These are phyloP conservation scores for Aphidius colemani DNA, from an alignment of 2,888 invertebrate genomes.

Conservation along the genomic window DNA sequence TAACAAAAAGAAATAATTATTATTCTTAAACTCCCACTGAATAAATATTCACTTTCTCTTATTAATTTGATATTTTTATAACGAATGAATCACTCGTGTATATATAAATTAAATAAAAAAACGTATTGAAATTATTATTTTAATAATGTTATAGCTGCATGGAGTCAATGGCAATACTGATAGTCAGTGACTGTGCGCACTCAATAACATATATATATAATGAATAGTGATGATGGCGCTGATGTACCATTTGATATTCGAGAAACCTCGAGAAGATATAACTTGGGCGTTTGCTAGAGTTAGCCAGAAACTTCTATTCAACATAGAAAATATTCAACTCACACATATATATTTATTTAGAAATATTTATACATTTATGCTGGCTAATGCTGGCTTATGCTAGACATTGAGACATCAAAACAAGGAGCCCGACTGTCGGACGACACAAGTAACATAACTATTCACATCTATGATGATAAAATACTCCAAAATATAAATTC, in stretches of 20 bases:
- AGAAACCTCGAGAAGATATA: background rate
- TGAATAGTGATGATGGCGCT: slow-evolving; percentile 22
- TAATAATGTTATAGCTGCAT: slow-evolving; percentile 19
- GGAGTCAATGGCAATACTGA: slow-evolving; percentile 36
- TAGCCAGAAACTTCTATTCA: slow-evolving; percentile 35
- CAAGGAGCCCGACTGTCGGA: no score
- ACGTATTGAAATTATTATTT: background rate
- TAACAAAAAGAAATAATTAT: background rate
- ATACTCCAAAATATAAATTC: no score
- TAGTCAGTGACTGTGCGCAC: slow-evolving; percentile 26
- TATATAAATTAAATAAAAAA: background rate
- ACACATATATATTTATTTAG: slow-evolving; percentile 2
- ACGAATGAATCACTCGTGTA: background rate
- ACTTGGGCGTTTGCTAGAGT: slow-evolving; percentile 27
- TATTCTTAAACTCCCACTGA: background rate
- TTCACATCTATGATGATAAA: no score
- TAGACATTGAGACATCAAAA: background rate
- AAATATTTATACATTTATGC: background rate
- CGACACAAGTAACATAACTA: no score
- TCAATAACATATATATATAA: slow-evolving; percentile 29
- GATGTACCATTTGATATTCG: slow-evolving; percentile 15
- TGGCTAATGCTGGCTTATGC: background rate
- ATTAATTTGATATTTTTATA: background rate
- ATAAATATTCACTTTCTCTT: background rate
- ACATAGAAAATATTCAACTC: background rate